Conservation (phyloP, 2,113 vertebrate genomes). For the Hemicordylus capensis region DNA sequence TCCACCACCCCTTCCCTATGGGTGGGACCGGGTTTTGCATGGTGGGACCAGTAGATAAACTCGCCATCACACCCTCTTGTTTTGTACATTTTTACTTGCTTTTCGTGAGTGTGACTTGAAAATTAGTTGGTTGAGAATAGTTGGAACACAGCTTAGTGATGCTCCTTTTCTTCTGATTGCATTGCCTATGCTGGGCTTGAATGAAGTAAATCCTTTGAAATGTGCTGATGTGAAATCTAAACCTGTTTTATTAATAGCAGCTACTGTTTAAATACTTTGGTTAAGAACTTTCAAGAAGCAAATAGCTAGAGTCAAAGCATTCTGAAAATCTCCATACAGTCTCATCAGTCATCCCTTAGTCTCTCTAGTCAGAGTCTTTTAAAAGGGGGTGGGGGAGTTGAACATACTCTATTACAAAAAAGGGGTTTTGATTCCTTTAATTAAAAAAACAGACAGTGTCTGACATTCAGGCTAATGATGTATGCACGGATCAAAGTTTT, state of each 20-base stretch:
- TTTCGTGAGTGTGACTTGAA: neutral
- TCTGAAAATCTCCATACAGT: neutral
- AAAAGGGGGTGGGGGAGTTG: no score
- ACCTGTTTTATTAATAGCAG: neutral
- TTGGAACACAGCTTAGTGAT: neutral
- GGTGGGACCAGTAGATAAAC: neutral
- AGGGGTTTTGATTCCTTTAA: no score
- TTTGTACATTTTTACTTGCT: neutral
- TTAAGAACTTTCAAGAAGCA: neutral
- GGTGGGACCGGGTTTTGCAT: neutral
- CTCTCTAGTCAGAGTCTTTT: neutral
- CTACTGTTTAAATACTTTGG: neutral
- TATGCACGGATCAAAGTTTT: no score
- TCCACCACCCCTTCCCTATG: neutral
- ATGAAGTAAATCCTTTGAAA: neutral
- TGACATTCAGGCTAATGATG: no score
- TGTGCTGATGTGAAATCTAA: neutral
- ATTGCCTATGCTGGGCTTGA: neutral
- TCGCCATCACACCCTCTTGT: neutral
- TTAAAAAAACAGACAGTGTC: no score
- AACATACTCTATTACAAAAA: no score
- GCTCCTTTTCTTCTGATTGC: neutral
- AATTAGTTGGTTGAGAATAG: neutral
- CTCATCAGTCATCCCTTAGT: neutral
- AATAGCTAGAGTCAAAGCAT: neutral